Base-by-base conservation (phyloP, 2,797 vertebrate genomes). In the Xenentodon cancila region DNA sequence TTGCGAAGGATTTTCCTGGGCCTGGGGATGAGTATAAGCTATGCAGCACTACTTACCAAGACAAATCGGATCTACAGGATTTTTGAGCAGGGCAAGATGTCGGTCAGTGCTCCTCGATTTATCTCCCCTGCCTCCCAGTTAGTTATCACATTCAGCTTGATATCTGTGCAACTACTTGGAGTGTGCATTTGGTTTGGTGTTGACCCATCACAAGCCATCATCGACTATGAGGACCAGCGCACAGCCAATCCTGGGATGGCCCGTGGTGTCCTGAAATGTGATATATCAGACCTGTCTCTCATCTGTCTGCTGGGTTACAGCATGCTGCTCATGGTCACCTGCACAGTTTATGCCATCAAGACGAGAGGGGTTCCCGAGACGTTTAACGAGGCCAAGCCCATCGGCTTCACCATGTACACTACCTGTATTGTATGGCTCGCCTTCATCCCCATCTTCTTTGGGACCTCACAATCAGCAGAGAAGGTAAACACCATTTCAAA, bases 261-360 rank as follows among this genome's bases (percentile, higher is more conserved):
- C 72, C 91, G 95, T 51, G 97, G 96, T 0, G 94, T 98, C 79
- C 93, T 98, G 81, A 98, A 97, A 81, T 98, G 97, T 17, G 97
- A 98, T 81, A 98, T 98, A 89, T 98, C 97, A 0, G 97, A 98
- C 87, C 94, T 98, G 69, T 98, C 97, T 0, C 96, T 98, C 68
- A 98, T 98, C 92, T 98, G 97, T 86, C 93, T 97, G 89, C 94
- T 98, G 81, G 97, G 96, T 65, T 98, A 96, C 79, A 98, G 97
- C 93, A 98, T 98, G 96, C 93, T 98, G 67, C 94, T 98, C 65
- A 98, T 98, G 97, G 97, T 98, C 87, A 98, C 97, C 34, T 98
- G 97, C 88, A 98, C 97, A n/a, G 96, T 98, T 70, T 98, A 98
- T 0, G 97, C 97, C 82, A 98, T 98, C 88, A 98, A 98, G 92